phyloP scores from a whole-genome alignment of 37 sponge, comb jelly and placozoan genomes.

The Beroe ovata region DNA sequence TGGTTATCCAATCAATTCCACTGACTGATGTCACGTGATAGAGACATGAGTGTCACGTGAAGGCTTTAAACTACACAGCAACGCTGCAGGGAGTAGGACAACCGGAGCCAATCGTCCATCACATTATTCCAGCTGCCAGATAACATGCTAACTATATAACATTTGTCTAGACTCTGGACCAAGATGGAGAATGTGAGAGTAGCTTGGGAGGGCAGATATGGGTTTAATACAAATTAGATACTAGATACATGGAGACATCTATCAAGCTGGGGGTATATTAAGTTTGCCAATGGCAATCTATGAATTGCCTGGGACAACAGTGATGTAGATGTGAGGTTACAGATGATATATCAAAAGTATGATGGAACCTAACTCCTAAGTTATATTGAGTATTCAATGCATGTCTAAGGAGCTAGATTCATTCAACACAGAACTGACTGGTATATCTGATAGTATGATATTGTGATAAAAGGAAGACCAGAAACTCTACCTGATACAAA shows the following conservation, averaged over 20 bases:
- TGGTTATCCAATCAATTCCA: background rate
- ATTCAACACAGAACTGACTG: no score
- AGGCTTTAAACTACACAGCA: background rate
- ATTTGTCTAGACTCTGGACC: background rate
- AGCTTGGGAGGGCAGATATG: conserved; percentile 26
- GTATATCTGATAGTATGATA: no score
- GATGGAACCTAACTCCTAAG: no score
- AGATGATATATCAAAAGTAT: no score
- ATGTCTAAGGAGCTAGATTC: no score
- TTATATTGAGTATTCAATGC: no score
- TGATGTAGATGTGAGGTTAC: no score
- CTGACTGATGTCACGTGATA: background rate
- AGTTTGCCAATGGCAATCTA: no score
- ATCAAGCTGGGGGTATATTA: no score
- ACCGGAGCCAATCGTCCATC: background rate
- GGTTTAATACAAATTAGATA: conserved; percentile 22
- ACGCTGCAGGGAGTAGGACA: conserved; percentile 18
- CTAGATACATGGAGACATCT: conserved; percentile 27
- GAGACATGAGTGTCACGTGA: background rate
- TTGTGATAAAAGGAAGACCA: no score
- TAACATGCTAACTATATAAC: conserved; percentile 3
- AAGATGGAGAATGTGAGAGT: background rate
- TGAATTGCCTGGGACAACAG: no score
- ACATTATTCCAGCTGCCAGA: background rate
- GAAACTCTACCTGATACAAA: no score